Conservation (phyloP, 2,888 invertebrate genomes). For the Tupiocoris notatus region DNA sequence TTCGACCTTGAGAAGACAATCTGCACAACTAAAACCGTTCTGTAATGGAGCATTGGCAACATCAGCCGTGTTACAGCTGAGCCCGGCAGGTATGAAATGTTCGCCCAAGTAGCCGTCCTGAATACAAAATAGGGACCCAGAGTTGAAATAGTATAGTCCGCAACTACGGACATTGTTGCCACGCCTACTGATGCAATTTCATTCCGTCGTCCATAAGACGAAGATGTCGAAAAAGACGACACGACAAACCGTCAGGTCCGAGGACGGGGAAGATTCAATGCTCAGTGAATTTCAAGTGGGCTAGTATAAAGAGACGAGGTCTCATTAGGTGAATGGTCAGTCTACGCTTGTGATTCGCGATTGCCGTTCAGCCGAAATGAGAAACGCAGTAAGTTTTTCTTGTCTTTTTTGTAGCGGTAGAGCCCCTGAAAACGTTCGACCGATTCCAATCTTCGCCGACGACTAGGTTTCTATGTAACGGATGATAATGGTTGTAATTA, state of each 20-base stretch:
- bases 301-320: constrained; percentile 7
- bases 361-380: neutral
- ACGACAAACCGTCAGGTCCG: neutral
- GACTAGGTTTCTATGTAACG: too few species aligned
- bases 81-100: neutral
- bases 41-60: neutral
- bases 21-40: neutral
- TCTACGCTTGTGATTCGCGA: neutral
- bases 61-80: neutral
- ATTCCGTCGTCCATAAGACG: neutral
- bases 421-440: too few species aligned
- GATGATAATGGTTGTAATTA: too few species aligned
- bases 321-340: neutral
- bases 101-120: neutral
- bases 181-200: neutral
- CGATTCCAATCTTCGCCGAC: too few species aligned
- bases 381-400: constrained; percentile 20
- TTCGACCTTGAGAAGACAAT: neutral
- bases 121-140: neutral
- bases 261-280: constrained; percentile 2
- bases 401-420: too few species aligned
- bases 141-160: neutral
- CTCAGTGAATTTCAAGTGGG: constrained; percentile 15
- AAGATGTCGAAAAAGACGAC: neutral
- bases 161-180: neutral